These are phyloP conservation scores for Amniataba percoides DNA, from an alignment of 2,797 vertebrate genomes.

Conservation along the genomic window DNA sequence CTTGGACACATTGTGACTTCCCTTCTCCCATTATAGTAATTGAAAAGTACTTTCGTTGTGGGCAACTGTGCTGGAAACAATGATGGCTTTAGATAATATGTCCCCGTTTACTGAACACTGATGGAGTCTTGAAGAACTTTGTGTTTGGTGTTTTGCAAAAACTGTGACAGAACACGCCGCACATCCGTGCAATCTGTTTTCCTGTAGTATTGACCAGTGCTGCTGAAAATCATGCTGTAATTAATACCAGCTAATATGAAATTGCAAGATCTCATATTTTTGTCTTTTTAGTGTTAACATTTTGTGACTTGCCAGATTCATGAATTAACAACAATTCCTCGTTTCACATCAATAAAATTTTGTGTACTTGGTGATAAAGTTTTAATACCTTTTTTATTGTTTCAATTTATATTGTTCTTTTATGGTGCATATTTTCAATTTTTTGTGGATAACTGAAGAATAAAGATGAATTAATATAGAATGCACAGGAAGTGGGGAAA, in stretches of 20 bases:
- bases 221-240: no score
- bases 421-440: neutral
- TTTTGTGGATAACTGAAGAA: neutral
- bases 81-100: neutral
- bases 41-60: constrained; percentile 33
- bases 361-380: neutral
- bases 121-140: no score
- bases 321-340: neutral
- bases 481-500: neutral
- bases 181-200: no score
- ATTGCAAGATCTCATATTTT: neutral
- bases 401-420: neutral
- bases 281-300: neutral
- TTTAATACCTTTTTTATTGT: neutral
- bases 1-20: constrained; percentile 38
- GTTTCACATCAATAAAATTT: no score
- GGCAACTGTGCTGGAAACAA: constrained; percentile 18
- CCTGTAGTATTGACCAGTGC: no score
- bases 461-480: neutral
- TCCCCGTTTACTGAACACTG: neutral
- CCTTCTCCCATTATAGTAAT: constrained; percentile 40
- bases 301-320: neutral
- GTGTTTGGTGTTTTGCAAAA: no score
- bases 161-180: no score
- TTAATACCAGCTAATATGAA: neutral